Base-by-base conservation (phyloP, 2,888 invertebrate species). In the Coremacera marginata region DNA sequence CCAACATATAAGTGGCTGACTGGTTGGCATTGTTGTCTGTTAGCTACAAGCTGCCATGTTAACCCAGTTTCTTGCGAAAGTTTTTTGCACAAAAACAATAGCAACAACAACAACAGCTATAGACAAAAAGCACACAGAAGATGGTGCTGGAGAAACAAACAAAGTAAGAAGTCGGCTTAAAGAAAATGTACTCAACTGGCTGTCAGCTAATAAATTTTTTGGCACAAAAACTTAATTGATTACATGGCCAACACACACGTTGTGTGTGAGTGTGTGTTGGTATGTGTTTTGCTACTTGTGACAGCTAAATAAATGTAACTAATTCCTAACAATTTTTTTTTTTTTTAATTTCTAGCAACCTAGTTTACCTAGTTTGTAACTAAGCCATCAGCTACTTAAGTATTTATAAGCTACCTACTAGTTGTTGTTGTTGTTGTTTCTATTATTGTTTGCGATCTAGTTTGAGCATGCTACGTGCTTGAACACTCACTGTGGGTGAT, bases 281-380 rank as follows among this genome's bases (percentile, higher is more conserved):
- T 70, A 65, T 31, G 52, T 68, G 49, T 67, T 31, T 74, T 57
- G 63, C 3, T 19, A 77, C 70, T 63, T 76, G 80, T 78, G 81
- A 82, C 81, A 83, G 80, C 82, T 84, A 86, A 86, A 86, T 86
- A 86, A 86, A 86, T 84, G 84, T 52, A 72, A 77, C 76, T 78
- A 78, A 80, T 78, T 76, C 68, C 65, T 31, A 74, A 78, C 27
- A 31, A 22, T 25, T 9, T 55, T 55, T 31, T 55, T 31, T 25
- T 16, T n/a, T 52, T 5, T 31, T 52, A 16, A 19, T 49, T 27
- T 51, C 11, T 14, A 11, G 27, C 14, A 16, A 44, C 11, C 44
- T 2, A 11, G 44, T 44, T 44, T 11, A 22, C 57, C 8, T 19
- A 14, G 11, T 60, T 22, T 60, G 57, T 55, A 55, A 55, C 19